phyloP scores from a whole-genome alignment of 2,797 vertebrate genomes.

The Girardinus metallicus region DNA sequence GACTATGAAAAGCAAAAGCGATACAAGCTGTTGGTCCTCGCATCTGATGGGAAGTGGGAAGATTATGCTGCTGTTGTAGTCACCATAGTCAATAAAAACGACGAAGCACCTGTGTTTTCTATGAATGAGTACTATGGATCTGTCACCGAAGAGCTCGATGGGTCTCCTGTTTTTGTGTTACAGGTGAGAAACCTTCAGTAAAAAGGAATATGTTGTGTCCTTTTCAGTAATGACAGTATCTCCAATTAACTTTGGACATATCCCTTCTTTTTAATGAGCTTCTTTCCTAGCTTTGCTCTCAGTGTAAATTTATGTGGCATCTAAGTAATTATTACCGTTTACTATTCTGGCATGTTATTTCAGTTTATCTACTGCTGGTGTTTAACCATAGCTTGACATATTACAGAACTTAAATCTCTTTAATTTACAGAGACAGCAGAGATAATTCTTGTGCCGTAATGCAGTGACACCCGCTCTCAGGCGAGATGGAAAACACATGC shows the following conservation, averaged over 20 bases:
- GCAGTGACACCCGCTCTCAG: constrained; percentile 31
- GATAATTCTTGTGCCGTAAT: constrained; percentile 34
- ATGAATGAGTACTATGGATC: constrained; percentile 90
- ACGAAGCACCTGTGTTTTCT: constrained; percentile 90
- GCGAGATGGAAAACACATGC: constrained; percentile 33
- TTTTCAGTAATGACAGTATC: constrained; percentile 13
- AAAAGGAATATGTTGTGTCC: not conserved
- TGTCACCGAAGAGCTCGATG: constrained; percentile 88
- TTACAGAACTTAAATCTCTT: constrained; percentile 22
- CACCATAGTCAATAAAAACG: constrained; percentile 90
- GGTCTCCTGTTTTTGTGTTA: constrained; percentile 88
- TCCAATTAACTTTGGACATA: constrained; percentile 23
- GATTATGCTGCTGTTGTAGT: constrained; percentile 86
- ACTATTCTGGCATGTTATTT: constrained; percentile 16
- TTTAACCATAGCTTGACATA: constrained; percentile 7
- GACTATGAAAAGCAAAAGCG: constrained; percentile 89
- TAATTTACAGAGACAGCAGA: constrained; percentile 27
- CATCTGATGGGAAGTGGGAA: constrained; percentile 93
- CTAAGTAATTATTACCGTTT: constrained; percentile 17
- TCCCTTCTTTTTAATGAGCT: constrained; percentile 7
- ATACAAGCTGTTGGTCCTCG: constrained; percentile 87
- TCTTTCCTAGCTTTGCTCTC: not conserved
- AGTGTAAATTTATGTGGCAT: not conserved
- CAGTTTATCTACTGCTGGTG: constrained; percentile 1
- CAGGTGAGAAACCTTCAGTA: constrained; percentile 77